phyloP scores from a whole-genome alignment of 2,113 vertebrate genomes.

The Microcebus griseorufus region DNA sequence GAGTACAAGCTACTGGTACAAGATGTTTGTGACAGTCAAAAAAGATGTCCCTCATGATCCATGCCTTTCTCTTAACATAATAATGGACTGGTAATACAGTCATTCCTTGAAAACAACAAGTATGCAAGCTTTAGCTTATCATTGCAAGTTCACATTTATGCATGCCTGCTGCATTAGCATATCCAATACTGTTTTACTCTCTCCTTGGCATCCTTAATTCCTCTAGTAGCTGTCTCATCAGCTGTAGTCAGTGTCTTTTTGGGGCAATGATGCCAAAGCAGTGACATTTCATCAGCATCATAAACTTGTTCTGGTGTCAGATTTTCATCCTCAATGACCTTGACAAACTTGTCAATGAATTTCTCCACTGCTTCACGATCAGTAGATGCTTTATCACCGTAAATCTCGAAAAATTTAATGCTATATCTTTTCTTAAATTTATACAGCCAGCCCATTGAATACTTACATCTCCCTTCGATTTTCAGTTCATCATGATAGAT shows the following conservation, averaged over 20 bases:
- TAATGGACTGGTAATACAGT: not conserved
- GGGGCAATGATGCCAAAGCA: not conserved
- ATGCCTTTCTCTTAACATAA: not conserved
- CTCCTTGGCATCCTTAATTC: not conserved
- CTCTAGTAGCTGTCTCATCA: not conserved
- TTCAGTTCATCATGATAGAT: not conserved
- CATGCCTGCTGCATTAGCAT: not conserved
- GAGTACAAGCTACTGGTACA: not conserved
- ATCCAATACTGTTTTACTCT: not conserved
- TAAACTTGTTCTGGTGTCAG: not conserved
- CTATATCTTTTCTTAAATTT: not conserved
- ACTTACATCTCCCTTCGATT: not conserved
- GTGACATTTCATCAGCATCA: not conserved
- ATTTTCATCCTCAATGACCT: not conserved
- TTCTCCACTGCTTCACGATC: not conserved
- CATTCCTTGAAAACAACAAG: not conserved
- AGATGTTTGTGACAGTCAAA: not conserved
- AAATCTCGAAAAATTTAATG: not conserved
- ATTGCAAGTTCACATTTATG: not conserved
- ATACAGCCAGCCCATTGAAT: not conserved
- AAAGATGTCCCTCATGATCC: not conserved
- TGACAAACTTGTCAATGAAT: not conserved
- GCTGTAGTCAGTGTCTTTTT: not conserved
- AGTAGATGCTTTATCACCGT: not conserved
- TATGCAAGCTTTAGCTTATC: not conserved